phyloP scores from a whole-genome alignment of 1,140 invertebrate species.

The Akabosia matsudoensis region DNA sequence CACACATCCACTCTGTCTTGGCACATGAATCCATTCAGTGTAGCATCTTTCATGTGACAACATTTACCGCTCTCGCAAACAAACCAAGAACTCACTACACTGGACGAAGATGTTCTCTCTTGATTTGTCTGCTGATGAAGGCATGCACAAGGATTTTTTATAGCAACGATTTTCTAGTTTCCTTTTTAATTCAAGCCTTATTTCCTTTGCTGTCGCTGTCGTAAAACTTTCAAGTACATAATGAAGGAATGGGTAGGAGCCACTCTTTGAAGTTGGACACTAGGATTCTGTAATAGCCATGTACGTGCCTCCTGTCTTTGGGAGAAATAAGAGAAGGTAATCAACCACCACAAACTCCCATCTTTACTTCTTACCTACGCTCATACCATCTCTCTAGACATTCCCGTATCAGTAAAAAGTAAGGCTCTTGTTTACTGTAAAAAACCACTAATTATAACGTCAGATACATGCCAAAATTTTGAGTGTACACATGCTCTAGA shows the following conservation, averaged over 20 bases:
- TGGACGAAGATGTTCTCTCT: not conserved
- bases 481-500: not conserved
- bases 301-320: no score
- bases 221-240: no score
- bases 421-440: conserved; percentile 16
- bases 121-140: not conserved
- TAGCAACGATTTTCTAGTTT: not conserved
- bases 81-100: no score
- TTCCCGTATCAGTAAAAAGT: no score
- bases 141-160: not conserved
- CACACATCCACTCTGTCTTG: not conserved
- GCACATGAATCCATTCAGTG: not conserved
- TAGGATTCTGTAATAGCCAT: no score
- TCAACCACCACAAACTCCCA: not conserved
- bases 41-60: no score
- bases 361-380: no score
- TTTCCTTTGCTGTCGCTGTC: not conserved
- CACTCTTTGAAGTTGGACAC: no score
- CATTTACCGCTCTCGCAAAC: no score
- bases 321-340: not conserved
- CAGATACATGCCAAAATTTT: conserved; percentile 9
- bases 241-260: no score
- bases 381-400: no score
- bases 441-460: conserved; percentile 17
- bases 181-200: not conserved